Base-by-base conservation (phyloP, 2,797 vertebrate species). In the Myotis daubentonii region DNA sequence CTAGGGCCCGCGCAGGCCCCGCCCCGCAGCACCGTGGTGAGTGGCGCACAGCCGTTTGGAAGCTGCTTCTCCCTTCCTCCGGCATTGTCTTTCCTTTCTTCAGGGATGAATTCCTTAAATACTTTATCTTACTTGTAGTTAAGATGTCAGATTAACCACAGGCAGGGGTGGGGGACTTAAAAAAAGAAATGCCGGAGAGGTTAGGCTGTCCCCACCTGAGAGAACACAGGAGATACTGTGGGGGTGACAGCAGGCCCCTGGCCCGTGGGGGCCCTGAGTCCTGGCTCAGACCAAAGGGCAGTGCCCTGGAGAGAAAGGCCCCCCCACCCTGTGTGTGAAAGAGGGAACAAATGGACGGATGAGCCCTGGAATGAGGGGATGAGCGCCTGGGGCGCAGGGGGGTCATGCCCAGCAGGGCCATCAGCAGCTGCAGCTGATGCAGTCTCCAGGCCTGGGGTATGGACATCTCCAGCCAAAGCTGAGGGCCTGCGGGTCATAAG, bases 401-500 rank as follows among this genome's bases (percentile, higher is more conserved):
- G 0, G 16, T 10, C 28, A 2, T 36, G 41, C 47, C 7, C 8
- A 0, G 38, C 12, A 3, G 15, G 12, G 5, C 41, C 57, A 2
- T 6, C 25, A 16, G 49, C 4, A 15, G 7, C n/a, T 17, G 30
- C 12, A 17, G 33, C 25, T 5, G 33, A 33, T 0, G 15, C 30
- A 19, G 68, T 28, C 30, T 38, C 15, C 47, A 10, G 74, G 19
- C 0, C 65, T 13, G 65, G 62, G 15, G 19, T 17, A 0, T 6
- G 16, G 38, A 1, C 20, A 53, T 30, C 12, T 30, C 12, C 5
- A 5, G 57, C 60, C 60, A 30, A 30, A 62, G 19, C n/a, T 33
- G 10, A 23, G 20, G 57, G 20, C 83, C 55, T n/a, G 1, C 0
- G 0, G 23, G 41, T 6, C 4, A 0, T 25, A 15, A 3, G 15